Percentiles rank a stretch among this genome's conserved stretches.
These are phyloP conservation scores for Zaprionus lineosus DNA, from an alignment of 2,888 invertebrate species.

Conservation along the genomic window DNA sequence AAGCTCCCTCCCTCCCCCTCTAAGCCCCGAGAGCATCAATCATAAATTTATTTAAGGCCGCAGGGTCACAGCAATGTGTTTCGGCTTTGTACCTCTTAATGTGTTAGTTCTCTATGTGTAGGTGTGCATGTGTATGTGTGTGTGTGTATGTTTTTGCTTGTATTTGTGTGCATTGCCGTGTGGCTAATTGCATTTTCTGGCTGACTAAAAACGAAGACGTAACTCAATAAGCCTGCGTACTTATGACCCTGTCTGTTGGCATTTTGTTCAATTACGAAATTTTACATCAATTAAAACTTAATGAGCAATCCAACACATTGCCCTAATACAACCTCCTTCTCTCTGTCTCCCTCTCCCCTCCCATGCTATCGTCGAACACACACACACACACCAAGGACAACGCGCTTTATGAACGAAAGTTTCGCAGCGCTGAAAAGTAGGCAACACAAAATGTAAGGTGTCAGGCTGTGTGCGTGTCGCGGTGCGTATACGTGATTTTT, in stretches of 20 bases:
- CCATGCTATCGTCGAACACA: no score
- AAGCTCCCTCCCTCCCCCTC: no score
- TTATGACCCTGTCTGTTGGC: constrained; percentile 31
- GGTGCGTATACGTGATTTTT: constrained; percentile 53
- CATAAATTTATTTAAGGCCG: constrained; percentile 66
- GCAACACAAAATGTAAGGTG: constrained; percentile 14
- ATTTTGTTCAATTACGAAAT: constrained; percentile 55
- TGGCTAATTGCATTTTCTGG: constrained; percentile 63
- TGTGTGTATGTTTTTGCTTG: neutral
- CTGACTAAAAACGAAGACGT: constrained; percentile 50
- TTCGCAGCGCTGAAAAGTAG: constrained; percentile 24
- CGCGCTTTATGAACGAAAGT: no score
- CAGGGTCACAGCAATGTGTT: constrained; percentile 23
- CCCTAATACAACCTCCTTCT: no score
- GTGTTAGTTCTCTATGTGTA: constrained; percentile 5
- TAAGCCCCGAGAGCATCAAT: constrained; percentile 60
- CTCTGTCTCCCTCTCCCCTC: no score
- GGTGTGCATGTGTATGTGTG: constrained; percentile 1
- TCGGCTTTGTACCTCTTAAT: constrained; percentile 29
- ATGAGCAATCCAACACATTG: constrained; percentile 45
- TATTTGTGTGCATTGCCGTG: constrained; percentile 11
- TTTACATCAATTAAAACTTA: constrained; percentile 60
- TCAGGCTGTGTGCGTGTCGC: constrained; percentile 7
- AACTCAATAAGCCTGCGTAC: constrained; percentile 54
- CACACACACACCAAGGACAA: no score